Evolutionary conservation across 2,888 invertebrate species (phyloP), one percentile per base, ranked within the genome.

Genomic region (Drosophila merina): DNA sequence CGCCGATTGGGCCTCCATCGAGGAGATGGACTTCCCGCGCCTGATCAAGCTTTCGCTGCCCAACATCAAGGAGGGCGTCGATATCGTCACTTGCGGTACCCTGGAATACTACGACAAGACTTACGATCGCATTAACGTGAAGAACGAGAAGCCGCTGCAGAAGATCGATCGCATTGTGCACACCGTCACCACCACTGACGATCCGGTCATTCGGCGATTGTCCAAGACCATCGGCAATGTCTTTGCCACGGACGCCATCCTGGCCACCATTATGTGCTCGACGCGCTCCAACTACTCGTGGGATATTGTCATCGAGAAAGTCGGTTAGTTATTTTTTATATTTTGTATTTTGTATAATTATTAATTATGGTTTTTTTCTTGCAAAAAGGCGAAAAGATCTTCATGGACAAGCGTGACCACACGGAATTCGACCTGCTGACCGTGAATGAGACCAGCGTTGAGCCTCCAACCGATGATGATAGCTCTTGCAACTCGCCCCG

Each of bases 251-350:
- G 99, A 99, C 92, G 96, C 98, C 26, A 99, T 99, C 89, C 92
- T 99, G 89, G 98, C 99, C 0, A 98, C 99, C 0, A 96, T 99
- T 79, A 99, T 99, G 99, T 98, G 99, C 92, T 97, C 98, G 91
- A 98, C 99, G 2, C 95, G 99, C 33, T 99, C 99, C 42, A 97
- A 97, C 90, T 99, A 99, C 92, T 99, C 99, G 0, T 99, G 99
- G 99, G 99, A 99, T 91, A 98, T 99, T 89, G 97, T 99, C 54
- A 98, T 99, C 87, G 97, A 98, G 90, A 98, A 98, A 92, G 96
- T 97, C 89, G 97, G 95, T 94, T 88, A 88, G 92, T 88, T 59
- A 2, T 6, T n/a, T 7, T 6, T 0, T 2, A 38, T 2, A 7
- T 5, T 38, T 38, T 0, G 5, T 4, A 4, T n/a, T 36, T n/a